Base-by-base conservation (phyloP, 2,797 vertebrate species). In the Graptemys geographica region DNA sequence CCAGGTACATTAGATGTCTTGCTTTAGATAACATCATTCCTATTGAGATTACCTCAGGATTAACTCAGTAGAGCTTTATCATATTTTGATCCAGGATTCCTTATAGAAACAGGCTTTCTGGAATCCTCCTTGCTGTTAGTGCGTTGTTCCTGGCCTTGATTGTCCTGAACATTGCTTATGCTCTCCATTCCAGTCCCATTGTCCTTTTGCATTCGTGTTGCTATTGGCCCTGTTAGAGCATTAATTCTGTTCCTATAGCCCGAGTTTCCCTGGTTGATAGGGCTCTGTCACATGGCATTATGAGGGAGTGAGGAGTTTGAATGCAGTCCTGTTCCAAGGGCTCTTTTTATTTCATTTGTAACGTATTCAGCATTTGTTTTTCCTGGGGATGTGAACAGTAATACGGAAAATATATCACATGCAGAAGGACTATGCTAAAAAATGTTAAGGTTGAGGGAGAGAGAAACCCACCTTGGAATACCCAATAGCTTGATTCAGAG, bases 281-380 rank as follows among this genome's bases (percentile, higher is more conserved):
- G 87, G 56, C 41, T 92, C 56, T 91, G 56, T 95, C 86, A 96
- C 79, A 90, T 82, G 65, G 72, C 92, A 93, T 0, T 51, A 55
- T 87, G 25, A 92, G 87, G 51, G 90, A 89, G 47, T 25, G 51
- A 92, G 52, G 31, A 81, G 15, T 81, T 59, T 81, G 79, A 92
- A 94, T 81, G 81, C 84, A 93, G 82, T 51, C 19, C n/a, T 25
- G 55, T 47, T 74, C 65, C 44, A 5, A 76, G 44, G 53, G 23
- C 44, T 56, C 83, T 89, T 53, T 88, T 31, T 47, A 72, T 47
- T 55, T 55, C 12, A 7, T 27, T 83, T 76, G 41, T 62, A 31
- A 37, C 4, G 25, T 53, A 52, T 28, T 83, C 72, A 62, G 25
- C 41, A 78, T 83, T 83, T 83, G 31, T n/a, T 79, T 16, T 49